These are phyloP conservation scores for Otis tarda DNA, from an alignment of 2,113 vertebrate genomes.

Conservation along the genomic window DNA sequence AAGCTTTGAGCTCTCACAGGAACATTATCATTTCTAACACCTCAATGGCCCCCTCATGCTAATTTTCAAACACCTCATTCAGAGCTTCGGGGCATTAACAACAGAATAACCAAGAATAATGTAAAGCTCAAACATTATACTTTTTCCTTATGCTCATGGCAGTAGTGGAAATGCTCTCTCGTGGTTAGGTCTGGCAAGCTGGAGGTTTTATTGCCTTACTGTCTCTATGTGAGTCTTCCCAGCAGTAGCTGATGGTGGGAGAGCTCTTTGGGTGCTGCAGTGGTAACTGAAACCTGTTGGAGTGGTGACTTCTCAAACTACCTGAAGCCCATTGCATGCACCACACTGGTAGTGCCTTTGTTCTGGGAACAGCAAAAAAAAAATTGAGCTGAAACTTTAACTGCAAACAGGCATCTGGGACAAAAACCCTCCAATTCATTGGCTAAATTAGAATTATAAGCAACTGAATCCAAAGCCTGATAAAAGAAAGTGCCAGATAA, in stretches of 20 bases:
- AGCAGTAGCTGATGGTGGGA: fast-evolving
- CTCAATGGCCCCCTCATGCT: neutral
- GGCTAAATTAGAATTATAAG: neutral
- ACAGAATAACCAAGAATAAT: neutral
- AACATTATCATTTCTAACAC: neutral
- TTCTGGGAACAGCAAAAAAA: neutral
- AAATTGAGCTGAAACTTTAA: neutral
- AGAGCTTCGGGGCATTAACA: neutral
- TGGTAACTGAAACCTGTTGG: neutral
- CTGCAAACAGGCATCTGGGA: fast-evolving
- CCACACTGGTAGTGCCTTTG: fast-evolving
- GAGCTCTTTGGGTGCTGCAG: neutral
- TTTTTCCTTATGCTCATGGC: neutral
- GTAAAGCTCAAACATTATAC: neutral
- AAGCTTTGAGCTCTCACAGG: neutral
- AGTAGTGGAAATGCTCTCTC: neutral
- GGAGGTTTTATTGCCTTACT: neutral
- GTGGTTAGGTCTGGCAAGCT: neutral
- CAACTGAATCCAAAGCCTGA: neutral
- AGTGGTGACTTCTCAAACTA: neutral
- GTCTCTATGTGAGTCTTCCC: neutral
- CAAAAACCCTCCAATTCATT: neutral
- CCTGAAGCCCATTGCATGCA: neutral
- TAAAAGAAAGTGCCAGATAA: neutral
- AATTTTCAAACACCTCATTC: neutral